phyloP scores from a whole-genome alignment of 2,888 invertebrate genomes.

The Colostygia pectinataria region DNA sequence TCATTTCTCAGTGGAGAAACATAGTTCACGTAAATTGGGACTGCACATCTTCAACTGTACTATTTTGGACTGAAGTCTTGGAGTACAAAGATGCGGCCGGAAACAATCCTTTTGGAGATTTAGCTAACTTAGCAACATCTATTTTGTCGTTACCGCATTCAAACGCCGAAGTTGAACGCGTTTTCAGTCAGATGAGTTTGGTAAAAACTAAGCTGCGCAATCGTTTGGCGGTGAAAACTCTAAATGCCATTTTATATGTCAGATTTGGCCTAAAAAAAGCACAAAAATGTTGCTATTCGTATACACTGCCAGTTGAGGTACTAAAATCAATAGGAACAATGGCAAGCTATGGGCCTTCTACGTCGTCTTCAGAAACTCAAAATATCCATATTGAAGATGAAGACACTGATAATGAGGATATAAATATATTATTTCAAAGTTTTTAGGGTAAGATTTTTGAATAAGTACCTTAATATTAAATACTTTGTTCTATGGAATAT shows the following conservation, averaged over 20 bases:
- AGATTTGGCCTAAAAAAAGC: neutral
- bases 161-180: neutral
- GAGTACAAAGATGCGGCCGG: neutral
- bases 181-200: neutral
- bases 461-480: too few species aligned
- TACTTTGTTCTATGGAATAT: neutral
- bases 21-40: neutral
- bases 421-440: neutral
- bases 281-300: neutral
- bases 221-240: neutral
- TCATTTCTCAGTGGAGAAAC: neutral
- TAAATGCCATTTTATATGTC: neutral
- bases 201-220: neutral
- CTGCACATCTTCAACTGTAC: neutral
- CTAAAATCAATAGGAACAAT: neutral
- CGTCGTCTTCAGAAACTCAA: too few species aligned
- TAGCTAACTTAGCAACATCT: neutral
- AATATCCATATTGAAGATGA: too few species aligned
- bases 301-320: neutral
- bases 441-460: too few species aligned
- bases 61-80: too few species aligned
- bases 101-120: neutral
- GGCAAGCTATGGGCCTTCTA: neutral
- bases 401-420: neutral
- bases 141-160: neutral